phyloP scores from a whole-genome alignment of 1,140 invertebrate species.

The Thrips palmi region DNA sequence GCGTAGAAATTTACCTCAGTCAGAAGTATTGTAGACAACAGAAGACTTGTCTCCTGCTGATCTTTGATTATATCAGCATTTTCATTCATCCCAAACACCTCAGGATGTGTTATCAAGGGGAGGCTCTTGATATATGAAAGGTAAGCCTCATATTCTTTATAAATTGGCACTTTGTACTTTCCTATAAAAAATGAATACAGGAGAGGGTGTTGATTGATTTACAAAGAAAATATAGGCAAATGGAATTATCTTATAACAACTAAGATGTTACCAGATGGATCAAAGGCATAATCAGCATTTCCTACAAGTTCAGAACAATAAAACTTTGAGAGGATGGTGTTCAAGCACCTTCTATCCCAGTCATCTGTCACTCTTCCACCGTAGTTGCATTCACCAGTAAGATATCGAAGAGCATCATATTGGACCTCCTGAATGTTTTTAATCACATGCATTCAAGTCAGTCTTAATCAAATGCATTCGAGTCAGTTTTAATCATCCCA shows the following conservation, averaged over 20 bases:
- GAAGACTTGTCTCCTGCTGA: conserved; percentile 62
- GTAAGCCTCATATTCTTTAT: conserved; percentile 57
- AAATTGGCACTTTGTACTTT: conserved; percentile 53
- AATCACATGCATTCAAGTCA: too few species aligned
- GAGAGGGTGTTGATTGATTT: too few species aligned
- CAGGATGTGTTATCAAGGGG: conserved; percentile 60
- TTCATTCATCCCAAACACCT: conserved; percentile 82
- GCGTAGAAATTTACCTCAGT: conserved; percentile 72
- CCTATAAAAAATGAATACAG: conserved; percentile 23
- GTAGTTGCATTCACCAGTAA: conserved; percentile 93
- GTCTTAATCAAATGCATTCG: background rate
- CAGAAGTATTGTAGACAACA: conserved; percentile 60
- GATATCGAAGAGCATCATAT: conserved; percentile 72
- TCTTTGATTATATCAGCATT: conserved; percentile 93
- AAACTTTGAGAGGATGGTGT: conserved; percentile 64
- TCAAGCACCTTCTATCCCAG: conserved; percentile 77
- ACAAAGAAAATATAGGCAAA: too few species aligned
- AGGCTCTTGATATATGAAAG: conserved; percentile 56
- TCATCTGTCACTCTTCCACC: conserved; percentile 89
- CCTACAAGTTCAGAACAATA: conserved; percentile 35
- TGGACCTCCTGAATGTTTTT: conserved; percentile 44
- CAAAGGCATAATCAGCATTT: conserved; percentile 23
- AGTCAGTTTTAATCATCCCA: too few species aligned
- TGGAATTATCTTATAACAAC: too few species aligned
- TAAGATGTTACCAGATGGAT: conserved; percentile 21